Base-by-base conservation (phyloP, 1,140 invertebrate genomes). In the Chelonus insularis region DNA sequence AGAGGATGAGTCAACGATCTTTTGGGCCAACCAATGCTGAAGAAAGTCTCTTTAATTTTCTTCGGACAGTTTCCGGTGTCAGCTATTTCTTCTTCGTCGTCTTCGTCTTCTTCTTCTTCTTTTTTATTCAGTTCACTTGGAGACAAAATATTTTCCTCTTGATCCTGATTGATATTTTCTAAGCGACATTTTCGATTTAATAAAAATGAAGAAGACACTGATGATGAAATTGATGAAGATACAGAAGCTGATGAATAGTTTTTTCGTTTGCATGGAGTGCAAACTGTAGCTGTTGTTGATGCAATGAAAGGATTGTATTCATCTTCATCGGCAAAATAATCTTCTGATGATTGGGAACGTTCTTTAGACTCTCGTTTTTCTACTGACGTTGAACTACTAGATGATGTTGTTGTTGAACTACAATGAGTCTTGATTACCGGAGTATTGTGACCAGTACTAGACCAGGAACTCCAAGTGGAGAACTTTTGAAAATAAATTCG, bases 1-100 rank as follows among this genome's bases (percentile, higher is more conserved):
- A 64, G 37, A 20, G 65, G 59, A 1, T 64, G 23, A 6, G 64
- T 66, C 0, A 66, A 57, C 3, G 64, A 66, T 56, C 60, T 60
- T 34, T 59, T 54, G 3, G 64, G 48, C 64, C 64, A 66, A n/a
- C 48, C 57, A 36, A 62, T 55, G 16, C 41, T 56, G 4, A 47
- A 5, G 16, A 21, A 20, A 2, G 25, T 39, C 34, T 37, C 36
- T 11, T n/a, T 14, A 4, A 52, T 18, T 1, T 11, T 16, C 11
- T 32, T 18, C 9, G 11, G 47, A 18, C 5, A 23, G 11, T 25
- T 50, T 57, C 25, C 16, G 4, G 20, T 16, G 11, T 57, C 54
- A 12, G 21, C 54, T 7, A 52, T 41, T 23, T 34, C 50, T 0
- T 54, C 45, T 14, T 57, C 45, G 9, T 51, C 16, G 9, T 62